Base-by-base conservation (phyloP, 2,888 invertebrate genomes). In the Eilema depressum region DNA sequence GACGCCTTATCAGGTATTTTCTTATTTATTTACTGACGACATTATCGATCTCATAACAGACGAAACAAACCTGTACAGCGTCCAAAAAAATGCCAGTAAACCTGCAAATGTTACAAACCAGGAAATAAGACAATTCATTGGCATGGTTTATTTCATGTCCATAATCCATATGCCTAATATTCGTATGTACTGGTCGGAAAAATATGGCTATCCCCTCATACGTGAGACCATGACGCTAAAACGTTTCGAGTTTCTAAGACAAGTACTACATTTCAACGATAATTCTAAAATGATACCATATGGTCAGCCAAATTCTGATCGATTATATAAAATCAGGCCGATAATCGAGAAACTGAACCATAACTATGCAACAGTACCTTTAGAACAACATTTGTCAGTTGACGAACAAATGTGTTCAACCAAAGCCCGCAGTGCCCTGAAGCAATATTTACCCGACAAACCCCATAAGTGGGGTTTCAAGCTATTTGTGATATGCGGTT, bases 381-480 rank as follows among this genome's bases (percentile, higher is more conserved):
- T 72, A 37, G 68, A 74, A 66, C 47, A 63, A 47, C 56, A 73
- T 68, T 69, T 76, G 11, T 81, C 80, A 3, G 72, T 83, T 47
- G 83, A 84, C 62, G 79, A 83, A 71, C 82, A 82, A 72, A 84
- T 83, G 77, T 82, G 83, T 75, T 76, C 83, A 28, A 84, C 82
- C 12, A 81, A 80, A 69, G 73, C 73, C 0, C 47, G 75, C 66
- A 69, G 63, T 69, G 28, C 28, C 14, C 69, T 88, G 66, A 85
- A 84, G 68, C 87, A 83, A 69, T 89, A 88, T 75, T 78, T 86
- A 71, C 87, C 88, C 25, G 78, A 82, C 37, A 91, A 90, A 72
- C 89, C 88, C 63, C 87, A 88, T 69, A 90, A 91, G 79, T 89
- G 86, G 79, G 79, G 80, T 2, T 78, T 75, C 67, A 77, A 81